phyloP scores from a whole-genome alignment of 2,797 vertebrate species.

The Coendou prehensilis region DNA sequence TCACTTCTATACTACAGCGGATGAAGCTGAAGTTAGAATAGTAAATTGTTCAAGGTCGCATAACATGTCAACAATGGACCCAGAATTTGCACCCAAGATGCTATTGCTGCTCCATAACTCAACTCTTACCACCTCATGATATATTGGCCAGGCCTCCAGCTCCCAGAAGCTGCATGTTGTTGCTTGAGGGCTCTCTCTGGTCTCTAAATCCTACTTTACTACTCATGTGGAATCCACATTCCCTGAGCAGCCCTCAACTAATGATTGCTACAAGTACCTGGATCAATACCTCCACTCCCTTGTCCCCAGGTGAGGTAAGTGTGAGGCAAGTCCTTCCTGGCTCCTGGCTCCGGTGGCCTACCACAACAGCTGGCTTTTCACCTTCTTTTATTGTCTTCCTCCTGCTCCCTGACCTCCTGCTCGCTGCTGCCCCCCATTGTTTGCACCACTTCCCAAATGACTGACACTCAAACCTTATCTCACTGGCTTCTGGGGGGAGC shows the following conservation, averaged over 20 bases:
- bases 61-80: background rate
- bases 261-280: background rate
- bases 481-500: background rate
- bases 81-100: background rate
- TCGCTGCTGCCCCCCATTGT: background rate
- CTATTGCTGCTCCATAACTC: background rate
- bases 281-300: background rate
- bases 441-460: background rate
- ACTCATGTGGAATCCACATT: background rate
- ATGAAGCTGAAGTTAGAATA: background rate
- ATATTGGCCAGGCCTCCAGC: background rate
- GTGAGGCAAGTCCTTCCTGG: background rate
- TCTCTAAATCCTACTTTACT: background rate
- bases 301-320: background rate
- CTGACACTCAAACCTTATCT: conserved; percentile 8
- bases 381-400: background rate
- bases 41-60: conserved; percentile 16
- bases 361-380: background rate
- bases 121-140: background rate
- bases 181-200: background rate
- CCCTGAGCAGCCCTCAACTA: background rate
- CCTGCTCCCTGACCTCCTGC: background rate
- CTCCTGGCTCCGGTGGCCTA: background rate
- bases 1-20: background rate
- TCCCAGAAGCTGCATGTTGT: background rate